Percentiles rank a stretch among this genome's conserved stretches.
Evolutionary conservation across 37 sponge, comb jelly and placozoan species (phyloP).

Genomic region (Diacarnus erythraeanus): DNA sequence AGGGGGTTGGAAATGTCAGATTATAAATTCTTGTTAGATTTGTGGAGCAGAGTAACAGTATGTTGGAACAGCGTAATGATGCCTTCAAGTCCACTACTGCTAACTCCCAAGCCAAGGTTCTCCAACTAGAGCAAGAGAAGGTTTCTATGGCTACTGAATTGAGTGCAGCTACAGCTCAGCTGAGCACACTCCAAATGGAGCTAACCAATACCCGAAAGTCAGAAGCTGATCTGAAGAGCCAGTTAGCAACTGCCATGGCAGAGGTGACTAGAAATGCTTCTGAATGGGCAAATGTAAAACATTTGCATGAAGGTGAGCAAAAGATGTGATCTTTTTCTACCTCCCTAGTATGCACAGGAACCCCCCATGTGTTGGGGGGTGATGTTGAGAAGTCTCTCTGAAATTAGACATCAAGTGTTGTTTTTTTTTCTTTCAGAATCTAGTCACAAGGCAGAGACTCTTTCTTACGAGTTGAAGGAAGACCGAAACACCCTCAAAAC

Average conservation of each 20-base stretch:
- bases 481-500: constrained; percentile 52
- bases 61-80: constrained; percentile 92
- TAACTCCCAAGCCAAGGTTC: constrained; percentile 77
- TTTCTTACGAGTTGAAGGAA: constrained; percentile 46
- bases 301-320: constrained; percentile 61
- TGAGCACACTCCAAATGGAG: constrained; percentile 76
- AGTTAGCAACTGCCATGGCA: constrained; percentile 78
- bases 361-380: neutral
- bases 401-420: neutral
- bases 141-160: constrained; percentile 72
- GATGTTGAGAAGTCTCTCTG: neutral
- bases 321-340: too few species aligned
- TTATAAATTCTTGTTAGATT: constrained; percentile 51
- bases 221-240: constrained; percentile 77
- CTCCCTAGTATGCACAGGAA: too few species aligned
- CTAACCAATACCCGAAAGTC: constrained; percentile 24
- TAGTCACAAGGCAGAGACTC: constrained; percentile 15
- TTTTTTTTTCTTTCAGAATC: constrained; percentile 36
- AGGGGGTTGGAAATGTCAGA: neutral
- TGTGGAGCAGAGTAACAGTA: constrained; percentile 93
- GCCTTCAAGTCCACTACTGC: constrained; percentile 92
- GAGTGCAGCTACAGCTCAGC: constrained; percentile 53
- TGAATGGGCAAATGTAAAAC: constrained; percentile 56
- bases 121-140: constrained; percentile 90
- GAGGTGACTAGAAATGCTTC: constrained; percentile 68